A percentile compares a stretch with the other conserved stretches of the same genome.
Evolutionary conservation across 2,888 invertebrate species (phyloP).

Genomic region (Phymatocera aterrima): DNA sequence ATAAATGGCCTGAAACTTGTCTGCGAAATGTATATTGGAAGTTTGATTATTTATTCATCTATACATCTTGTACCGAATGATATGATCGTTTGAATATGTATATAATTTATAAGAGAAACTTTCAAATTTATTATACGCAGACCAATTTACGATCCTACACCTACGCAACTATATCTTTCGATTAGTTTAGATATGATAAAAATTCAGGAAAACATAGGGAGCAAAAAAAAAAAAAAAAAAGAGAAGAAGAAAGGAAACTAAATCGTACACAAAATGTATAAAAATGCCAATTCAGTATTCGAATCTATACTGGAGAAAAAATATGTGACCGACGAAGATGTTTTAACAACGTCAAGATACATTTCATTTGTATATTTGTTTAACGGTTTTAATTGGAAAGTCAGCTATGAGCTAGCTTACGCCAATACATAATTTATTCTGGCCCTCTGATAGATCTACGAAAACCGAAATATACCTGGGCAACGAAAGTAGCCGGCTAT

Average conservation of each 20-base stretch:
- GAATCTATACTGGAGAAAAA: neutral
- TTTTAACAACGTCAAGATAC: neutral
- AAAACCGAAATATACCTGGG: neutral
- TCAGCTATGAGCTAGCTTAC: too few species aligned
- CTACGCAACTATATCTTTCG: neutral
- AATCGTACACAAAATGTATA: neutral
- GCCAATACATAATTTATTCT: neutral
- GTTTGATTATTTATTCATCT: neutral
- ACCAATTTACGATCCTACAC: neutral
- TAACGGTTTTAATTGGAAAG: neutral
- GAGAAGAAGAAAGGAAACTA: too few species aligned
- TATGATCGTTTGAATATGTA: neutral
- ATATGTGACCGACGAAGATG: neutral
- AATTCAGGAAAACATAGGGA: too few species aligned
- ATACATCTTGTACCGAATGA: neutral
- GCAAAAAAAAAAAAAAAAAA: too few species aligned
- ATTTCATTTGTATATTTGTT: neutral
- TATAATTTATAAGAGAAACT: neutral
- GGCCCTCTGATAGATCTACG: neutral
- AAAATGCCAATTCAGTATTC: neutral
- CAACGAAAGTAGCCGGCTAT: conserved; percentile 27
- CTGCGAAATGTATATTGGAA: neutral
- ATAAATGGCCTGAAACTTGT: neutral
- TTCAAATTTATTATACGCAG: too few species aligned
- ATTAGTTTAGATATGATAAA: too few species aligned